phyloP scores from a whole-genome alignment of 2,113 vertebrate genomes.

The Cynoglossus semilaevis region DNA sequence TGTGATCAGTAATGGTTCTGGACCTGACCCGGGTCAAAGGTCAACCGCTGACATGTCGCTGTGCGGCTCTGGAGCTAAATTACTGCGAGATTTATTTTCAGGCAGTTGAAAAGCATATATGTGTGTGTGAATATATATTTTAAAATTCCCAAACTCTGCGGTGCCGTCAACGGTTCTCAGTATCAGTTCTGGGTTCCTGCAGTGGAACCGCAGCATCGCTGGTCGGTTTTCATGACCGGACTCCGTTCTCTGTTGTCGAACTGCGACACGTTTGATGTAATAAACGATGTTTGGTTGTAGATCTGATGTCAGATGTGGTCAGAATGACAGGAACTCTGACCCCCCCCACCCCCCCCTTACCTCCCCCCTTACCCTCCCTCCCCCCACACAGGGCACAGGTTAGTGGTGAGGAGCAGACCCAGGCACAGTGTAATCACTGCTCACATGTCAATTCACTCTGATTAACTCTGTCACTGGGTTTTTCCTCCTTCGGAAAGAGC shows the following conservation, averaged over 20 bases:
- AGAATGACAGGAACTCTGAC: conserved; percentile 16
- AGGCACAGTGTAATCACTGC: conserved; percentile 42
- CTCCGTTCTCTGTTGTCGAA: not conserved
- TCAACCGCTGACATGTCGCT: conserved; percentile 72
- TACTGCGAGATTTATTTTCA: no score
- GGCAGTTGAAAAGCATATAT: no score
- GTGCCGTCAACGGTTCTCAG: no score
- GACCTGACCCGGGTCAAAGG: conserved; percentile 59
- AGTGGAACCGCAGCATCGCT: no score
- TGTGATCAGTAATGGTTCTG: conserved; percentile 51
- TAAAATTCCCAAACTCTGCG: no score
- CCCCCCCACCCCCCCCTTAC: no score
- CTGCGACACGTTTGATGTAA: not conserved
- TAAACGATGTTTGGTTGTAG: not conserved
- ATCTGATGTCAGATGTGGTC: conserved; percentile 16
- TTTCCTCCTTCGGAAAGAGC: conserved; percentile 11
- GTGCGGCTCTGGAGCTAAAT: conserved; percentile 45
- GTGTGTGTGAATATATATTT: no score
- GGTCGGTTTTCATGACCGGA: no score
- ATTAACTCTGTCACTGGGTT: conserved; percentile 27
- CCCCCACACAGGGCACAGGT: no score
- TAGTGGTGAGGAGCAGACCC: conserved; percentile 34
- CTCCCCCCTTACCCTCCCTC: no score
- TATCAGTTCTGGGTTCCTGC: no score
- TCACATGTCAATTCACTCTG: conserved; percentile 36